phyloP scores from a whole-genome alignment of 2,113 vertebrate genomes.

The Brachirus orientalis region DNA sequence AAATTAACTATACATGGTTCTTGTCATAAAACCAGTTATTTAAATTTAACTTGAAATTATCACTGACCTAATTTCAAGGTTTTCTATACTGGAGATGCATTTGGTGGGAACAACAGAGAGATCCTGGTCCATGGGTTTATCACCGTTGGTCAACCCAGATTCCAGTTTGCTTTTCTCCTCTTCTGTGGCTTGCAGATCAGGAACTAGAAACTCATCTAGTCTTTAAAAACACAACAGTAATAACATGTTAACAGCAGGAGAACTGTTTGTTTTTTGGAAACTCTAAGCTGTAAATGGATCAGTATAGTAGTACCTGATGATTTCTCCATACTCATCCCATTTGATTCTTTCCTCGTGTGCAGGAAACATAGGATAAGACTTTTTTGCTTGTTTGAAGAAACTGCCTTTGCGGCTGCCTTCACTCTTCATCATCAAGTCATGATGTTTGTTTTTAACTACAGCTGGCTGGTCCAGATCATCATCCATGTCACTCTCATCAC shows the following conservation, averaged over 20 bases:
- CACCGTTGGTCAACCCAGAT: constrained; percentile 92
- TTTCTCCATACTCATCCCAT: constrained; percentile 98
- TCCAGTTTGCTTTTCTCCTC: constrained; percentile 98
- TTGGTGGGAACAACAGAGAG: constrained; percentile 97
- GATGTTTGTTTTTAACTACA: constrained; percentile 91
- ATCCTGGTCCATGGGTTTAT: constrained; percentile 99
- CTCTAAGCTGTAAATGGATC: not conserved
- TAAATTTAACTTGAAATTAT: not conserved
- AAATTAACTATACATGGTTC: too few relatives aligned
- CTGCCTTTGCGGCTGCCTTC: constrained; percentile 96
- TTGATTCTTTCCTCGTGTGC: constrained; percentile 96
- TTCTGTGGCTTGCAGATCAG: constrained; percentile 96
- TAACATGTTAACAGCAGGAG: not conserved
- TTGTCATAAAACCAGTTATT: too few relatives aligned
- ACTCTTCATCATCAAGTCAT: constrained; percentile 98
- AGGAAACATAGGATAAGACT: constrained; percentile 98
- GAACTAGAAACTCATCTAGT: constrained; percentile 96
- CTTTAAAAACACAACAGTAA: constrained; percentile 66
- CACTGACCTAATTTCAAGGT: constrained; percentile 96
- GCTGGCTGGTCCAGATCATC: constrained; percentile 94
- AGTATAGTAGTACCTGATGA: constrained; percentile 88
- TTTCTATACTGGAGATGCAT: constrained; percentile 91
- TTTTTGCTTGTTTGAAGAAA: constrained; percentile 99
- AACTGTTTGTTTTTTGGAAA: not conserved
- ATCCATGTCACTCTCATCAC: constrained; percentile 95